Evolutionary conservation across 2,113 vertebrate genomes (phyloP).

Genomic region (Thomomys bottae): DNA sequence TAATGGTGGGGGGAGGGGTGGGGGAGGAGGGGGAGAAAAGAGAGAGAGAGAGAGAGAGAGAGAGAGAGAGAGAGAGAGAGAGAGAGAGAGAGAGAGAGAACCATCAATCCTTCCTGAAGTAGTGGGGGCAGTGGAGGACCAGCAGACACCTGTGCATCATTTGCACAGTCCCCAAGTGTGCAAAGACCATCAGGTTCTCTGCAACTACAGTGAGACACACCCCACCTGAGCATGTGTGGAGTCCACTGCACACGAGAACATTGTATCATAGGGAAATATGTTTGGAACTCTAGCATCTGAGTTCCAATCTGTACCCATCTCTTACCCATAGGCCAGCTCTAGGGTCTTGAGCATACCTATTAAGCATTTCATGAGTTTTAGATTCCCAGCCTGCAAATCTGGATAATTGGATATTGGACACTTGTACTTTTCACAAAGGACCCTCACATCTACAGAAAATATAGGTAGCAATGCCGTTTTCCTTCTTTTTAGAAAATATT

Average conservation of each 20-base stretch:
- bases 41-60: too few relatives aligned
- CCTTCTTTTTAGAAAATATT: too few relatives aligned
- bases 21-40: too few relatives aligned
- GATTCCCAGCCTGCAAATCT: background rate
- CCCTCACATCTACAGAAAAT: too few relatives aligned
- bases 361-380: too few relatives aligned
- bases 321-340: background rate
- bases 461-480: too few relatives aligned
- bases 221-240: background rate
- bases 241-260: accelerated
- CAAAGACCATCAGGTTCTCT: accelerated
- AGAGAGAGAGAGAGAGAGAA: too few relatives aligned
- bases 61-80: too few relatives aligned
- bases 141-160: background rate
- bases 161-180: accelerated
- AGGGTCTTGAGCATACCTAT: background rate
- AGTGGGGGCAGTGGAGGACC: accelerated
- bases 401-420: too few relatives aligned
- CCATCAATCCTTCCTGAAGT: too few relatives aligned
- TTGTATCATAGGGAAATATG: background rate
- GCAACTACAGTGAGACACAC: background rate
- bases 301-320: accelerated
- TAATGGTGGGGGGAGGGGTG: too few relatives aligned
- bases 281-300: background rate
- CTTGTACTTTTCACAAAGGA: background rate